Percentiles rank a stretch among this genome's conserved stretches.
These are phyloP conservation scores for Bombus waltoni DNA, from an alignment of 1,140 invertebrate genomes.

Conservation along the genomic window DNA sequence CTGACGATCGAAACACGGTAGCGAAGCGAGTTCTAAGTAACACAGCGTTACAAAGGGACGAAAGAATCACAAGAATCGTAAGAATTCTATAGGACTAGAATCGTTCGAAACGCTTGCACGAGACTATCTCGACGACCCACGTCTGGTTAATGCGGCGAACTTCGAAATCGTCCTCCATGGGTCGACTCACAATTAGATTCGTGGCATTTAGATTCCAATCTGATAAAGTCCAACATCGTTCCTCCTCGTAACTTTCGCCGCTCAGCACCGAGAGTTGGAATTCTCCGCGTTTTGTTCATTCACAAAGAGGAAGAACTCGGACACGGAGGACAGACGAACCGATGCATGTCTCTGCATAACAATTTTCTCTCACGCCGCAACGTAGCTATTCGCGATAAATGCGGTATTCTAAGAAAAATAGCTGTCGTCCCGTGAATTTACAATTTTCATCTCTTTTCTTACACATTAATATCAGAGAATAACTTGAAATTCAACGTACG, in stretches of 20 bases:
- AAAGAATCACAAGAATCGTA: background rate
- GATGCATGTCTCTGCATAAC: constrained; percentile 35
- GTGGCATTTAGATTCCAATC: constrained; percentile 26
- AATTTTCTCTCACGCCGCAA: background rate
- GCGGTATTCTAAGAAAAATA: background rate
- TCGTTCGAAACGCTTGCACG: too few species aligned
- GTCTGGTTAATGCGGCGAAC: background rate
- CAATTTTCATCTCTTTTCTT: background rate
- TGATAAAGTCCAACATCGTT: constrained; percentile 44
- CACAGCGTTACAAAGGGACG: background rate
- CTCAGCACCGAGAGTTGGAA: background rate
- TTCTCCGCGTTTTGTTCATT: constrained; percentile 36
- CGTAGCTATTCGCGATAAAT: background rate
- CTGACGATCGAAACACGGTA: background rate
- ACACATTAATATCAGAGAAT: background rate
- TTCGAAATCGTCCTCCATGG: constrained; percentile 3
- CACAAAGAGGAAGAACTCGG: constrained; percentile 27
- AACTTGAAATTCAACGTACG: background rate
- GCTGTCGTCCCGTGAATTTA: background rate
- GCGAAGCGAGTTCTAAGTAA: too few species aligned
- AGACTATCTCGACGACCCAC: too few species aligned
- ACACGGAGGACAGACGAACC: background rate
- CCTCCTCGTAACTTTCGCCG: constrained; percentile 42
- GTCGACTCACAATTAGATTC: constrained; percentile 29
- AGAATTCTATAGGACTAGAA: background rate